Conservation (phyloP, 2,888 invertebrate species). For the Drosophila phalerata region DNA sequence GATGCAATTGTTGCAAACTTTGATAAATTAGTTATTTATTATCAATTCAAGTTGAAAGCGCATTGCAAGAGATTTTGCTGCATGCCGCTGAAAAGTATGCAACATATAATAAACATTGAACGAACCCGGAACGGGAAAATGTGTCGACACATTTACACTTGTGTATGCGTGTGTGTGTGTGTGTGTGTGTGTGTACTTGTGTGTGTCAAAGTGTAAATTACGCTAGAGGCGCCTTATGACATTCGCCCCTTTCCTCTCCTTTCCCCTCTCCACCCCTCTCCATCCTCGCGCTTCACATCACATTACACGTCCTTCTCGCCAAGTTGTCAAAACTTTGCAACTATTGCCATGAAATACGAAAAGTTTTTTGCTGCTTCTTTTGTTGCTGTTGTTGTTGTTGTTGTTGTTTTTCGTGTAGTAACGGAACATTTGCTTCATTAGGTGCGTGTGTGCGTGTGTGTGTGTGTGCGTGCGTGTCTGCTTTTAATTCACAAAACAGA, state of each 20-base stretch:
- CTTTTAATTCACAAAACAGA: slow-evolving; percentile 62
- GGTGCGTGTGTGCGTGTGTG: slow-evolving; percentile 21
- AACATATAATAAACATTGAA: slow-evolving; percentile 26
- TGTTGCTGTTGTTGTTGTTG: slow-evolving; percentile 12
- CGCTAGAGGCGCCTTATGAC: slow-evolving; percentile 39
- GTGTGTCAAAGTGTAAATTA: slow-evolving; percentile 49
- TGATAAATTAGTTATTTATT: slow-evolving; percentile 2
- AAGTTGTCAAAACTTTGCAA: slow-evolving; percentile 57
- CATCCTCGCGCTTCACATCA: neutral
- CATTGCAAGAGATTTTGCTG: slow-evolving; percentile 2
- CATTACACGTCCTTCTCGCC: slow-evolving; percentile 12
- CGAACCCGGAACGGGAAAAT: neutral
- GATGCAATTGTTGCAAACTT: neutral
- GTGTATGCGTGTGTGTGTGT: slow-evolving; percentile 9
- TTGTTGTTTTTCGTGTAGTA: slow-evolving; percentile 43
- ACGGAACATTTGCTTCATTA: slow-evolving; percentile 69
- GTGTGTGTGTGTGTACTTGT: slow-evolving; percentile 27
- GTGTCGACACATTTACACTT: slow-evolving; percentile 8
- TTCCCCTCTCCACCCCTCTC: neutral
- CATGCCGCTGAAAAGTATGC: slow-evolving; percentile 34
- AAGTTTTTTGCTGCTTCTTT: slow-evolving; percentile 43
- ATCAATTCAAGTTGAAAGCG: slow-evolving; percentile 2
- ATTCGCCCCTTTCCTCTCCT: neutral
- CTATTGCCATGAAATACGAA: slow-evolving; percentile 66
- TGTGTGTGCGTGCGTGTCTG: slow-evolving; percentile 21